Conservation (phyloP, 1,140 invertebrate species). For the Subanguina moxae region DNA sequence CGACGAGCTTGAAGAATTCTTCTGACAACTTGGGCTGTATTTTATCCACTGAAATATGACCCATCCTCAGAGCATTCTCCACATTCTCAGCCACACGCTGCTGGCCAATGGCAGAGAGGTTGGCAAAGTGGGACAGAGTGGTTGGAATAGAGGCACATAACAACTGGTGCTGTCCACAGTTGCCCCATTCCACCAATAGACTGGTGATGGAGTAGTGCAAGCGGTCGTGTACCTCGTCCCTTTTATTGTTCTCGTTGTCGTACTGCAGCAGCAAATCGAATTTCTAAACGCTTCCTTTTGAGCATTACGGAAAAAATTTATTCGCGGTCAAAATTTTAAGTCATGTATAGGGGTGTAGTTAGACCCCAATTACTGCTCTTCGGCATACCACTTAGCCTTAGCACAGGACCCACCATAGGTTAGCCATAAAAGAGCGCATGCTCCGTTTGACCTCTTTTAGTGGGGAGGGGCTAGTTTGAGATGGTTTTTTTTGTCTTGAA, state of each 20-base stretch:
- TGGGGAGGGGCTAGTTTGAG: too few relatives aligned
- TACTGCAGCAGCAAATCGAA: slow-evolving; percentile 9
- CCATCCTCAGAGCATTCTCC: background rate
- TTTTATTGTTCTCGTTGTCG: background rate
- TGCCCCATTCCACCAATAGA: background rate
- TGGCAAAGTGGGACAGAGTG: background rate
- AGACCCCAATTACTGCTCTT: too few relatives aligned
- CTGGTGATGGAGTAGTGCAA: slow-evolving; percentile 1
- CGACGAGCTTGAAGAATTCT: background rate
- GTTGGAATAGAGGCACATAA: background rate
- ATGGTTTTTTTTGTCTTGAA: too few relatives aligned
- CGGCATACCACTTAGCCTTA: too few relatives aligned
- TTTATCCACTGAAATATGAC: background rate
- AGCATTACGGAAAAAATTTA: too few relatives aligned
- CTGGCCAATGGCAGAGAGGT: background rate
- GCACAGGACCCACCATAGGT: too few relatives aligned
- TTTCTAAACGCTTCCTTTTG: background rate
- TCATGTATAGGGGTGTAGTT: too few relatives aligned
- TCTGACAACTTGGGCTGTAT: background rate
- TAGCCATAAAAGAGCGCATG: too few relatives aligned
- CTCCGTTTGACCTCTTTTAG: too few relatives aligned
- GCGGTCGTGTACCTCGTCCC: slow-evolving; percentile 7
- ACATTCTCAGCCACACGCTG: background rate
- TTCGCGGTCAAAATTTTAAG: too few relatives aligned
- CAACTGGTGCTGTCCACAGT: background rate